Percentiles rank a stretch among this genome's conserved stretches.
These are phyloP conservation scores for Drymodes brunneopygia DNA, from an alignment of 2,113 vertebrate genomes.

Conservation along the genomic window DNA sequence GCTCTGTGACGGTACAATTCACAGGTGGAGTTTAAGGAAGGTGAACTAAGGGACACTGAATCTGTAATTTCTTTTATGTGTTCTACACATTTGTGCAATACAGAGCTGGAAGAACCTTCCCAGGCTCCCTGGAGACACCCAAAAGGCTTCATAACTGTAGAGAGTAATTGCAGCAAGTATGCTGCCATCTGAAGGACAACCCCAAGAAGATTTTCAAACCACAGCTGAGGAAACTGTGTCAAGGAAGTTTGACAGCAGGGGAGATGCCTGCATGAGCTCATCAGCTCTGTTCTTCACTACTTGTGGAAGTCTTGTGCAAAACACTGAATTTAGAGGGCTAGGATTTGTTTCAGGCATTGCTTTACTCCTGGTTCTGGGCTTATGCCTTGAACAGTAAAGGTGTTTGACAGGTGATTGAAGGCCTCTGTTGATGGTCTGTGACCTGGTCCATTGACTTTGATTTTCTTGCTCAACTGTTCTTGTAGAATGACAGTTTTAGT, in stretches of 20 bases:
- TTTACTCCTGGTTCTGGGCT: background rate
- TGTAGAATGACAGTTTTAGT: background rate
- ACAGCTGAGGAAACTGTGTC: background rate
- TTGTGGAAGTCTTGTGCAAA: background rate
- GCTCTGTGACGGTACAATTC: background rate
- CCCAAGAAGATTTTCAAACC: background rate
- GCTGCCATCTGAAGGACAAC: background rate
- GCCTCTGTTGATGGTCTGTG: background rate
- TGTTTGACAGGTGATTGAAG: background rate
- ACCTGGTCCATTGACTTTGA: background rate
- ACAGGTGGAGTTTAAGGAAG: constrained; percentile 27
- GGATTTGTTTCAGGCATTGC: background rate
- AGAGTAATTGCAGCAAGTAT: constrained; percentile 26
- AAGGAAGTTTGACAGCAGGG: background rate
- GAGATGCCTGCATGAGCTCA: background rate
- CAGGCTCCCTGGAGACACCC: background rate
- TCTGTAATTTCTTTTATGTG: constrained; percentile 26
- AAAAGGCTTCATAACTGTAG: background rate
- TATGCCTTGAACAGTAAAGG: background rate
- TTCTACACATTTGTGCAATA: background rate
- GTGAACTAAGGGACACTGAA: constrained; percentile 7
- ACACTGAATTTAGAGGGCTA: background rate
- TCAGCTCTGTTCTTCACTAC: background rate
- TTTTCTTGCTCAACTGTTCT: background rate
- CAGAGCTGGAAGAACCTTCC: background rate